Conservation (phyloP, 2,888 invertebrate genomes). For the Spisula solida region DNA sequence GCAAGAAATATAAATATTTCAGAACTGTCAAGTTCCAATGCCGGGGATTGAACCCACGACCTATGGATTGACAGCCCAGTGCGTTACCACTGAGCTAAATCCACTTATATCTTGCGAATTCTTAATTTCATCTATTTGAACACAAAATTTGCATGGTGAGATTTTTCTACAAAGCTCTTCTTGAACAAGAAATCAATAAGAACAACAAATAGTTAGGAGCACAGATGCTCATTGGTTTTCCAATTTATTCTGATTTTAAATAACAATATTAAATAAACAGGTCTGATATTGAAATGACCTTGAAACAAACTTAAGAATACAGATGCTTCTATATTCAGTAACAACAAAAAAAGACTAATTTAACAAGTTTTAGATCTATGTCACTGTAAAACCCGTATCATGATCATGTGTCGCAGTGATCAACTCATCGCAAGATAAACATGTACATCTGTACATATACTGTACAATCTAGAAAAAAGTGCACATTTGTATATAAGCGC, state of each 20-base stretch:
- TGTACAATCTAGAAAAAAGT: too few relatives aligned
- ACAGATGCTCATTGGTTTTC: conserved; percentile 51
- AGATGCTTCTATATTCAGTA: conserved; percentile 2
- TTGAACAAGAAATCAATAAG: background rate
- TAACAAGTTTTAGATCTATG: background rate
- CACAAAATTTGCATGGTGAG: too few relatives aligned
- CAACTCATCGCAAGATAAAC: background rate
- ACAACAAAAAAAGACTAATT: background rate
- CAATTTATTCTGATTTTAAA: conserved; percentile 21
- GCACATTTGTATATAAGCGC: too few relatives aligned
- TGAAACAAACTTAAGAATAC: conserved; percentile 11
- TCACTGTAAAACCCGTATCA: conserved; percentile 18
- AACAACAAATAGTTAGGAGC: conserved; percentile 21
- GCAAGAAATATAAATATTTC: too few relatives aligned
- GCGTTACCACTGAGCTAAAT: too few relatives aligned
- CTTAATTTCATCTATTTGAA: too few relatives aligned
- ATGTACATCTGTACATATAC: background rate
- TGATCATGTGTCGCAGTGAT: background rate
- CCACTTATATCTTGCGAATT: too few relatives aligned
- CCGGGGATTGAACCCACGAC: too few relatives aligned
- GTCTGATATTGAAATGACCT: conserved; percentile 6
- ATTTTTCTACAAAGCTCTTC: background rate
- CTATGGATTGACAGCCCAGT: too few relatives aligned
- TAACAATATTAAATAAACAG: conserved; percentile 21
- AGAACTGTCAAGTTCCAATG: too few relatives aligned